Conservation (phyloP, 2,797 vertebrate species). For the Oreonectes daqikongensis region DNA sequence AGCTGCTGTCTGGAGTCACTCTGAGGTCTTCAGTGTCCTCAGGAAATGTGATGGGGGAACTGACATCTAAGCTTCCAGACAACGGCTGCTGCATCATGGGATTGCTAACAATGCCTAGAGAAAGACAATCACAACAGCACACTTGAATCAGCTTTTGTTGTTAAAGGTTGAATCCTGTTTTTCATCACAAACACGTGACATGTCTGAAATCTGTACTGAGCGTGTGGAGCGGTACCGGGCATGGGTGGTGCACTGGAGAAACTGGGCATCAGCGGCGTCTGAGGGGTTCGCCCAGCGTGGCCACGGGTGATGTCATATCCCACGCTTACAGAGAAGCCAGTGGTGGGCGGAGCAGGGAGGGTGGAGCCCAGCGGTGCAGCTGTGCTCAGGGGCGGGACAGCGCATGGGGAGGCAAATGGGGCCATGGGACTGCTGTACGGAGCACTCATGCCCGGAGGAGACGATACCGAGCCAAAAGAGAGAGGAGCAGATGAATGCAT, state of each 20-base stretch:
- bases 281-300: slow-evolving; percentile 91
- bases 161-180: too few relatives aligned
- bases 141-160: too few relatives aligned
- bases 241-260: slow-evolving; percentile 79
- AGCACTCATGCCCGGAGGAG: slow-evolving; percentile 16
- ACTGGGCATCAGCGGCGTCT: slow-evolving; percentile 91
- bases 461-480: slow-evolving; percentile 41
- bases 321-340: slow-evolving; percentile 80
- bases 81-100: slow-evolving; percentile 82
- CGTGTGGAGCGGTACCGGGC: slow-evolving; percentile 73
- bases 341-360: slow-evolving; percentile 74
- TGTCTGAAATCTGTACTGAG: neutral
- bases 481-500: slow-evolving; percentile 62
- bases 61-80: slow-evolving; percentile 70
- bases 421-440: slow-evolving; percentile 33
- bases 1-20: slow-evolving; percentile 59
- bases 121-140: neutral
- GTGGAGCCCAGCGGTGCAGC: slow-evolving; percentile 48
- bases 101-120: slow-evolving; percentile 78
- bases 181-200: too few relatives aligned
- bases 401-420: slow-evolving; percentile 52
- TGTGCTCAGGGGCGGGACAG: slow-evolving; percentile 59
- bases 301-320: slow-evolving; percentile 92
- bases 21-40: slow-evolving; percentile 89
- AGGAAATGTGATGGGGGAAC: slow-evolving; percentile 92